Percentiles rank a stretch among this genome's conserved stretches.
Conservation (phyloP, 2,888 invertebrate genomes). For the Cyclophora punctaria region DNA sequence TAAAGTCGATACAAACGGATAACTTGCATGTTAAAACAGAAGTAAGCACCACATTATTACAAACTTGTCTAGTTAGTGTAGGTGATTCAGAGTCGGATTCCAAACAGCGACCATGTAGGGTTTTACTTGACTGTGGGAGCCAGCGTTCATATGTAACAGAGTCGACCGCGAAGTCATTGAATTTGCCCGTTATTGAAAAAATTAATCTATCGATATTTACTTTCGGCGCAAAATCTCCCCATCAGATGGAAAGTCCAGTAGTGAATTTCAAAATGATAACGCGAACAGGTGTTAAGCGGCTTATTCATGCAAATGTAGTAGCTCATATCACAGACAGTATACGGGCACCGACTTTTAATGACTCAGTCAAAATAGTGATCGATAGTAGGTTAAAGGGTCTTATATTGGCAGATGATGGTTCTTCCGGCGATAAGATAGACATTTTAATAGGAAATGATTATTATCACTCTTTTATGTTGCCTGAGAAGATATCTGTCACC, state of each 20-base stretch:
- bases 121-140: not conserved
- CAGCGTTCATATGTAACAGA: not conserved
- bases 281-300: not conserved
- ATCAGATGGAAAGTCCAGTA: not conserved
- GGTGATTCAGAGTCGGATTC: not conserved
- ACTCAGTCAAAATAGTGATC: not conserved
- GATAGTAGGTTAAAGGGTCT: not conserved
- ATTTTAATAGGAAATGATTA: slow-evolving; percentile 18
- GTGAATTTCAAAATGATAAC: not conserved
- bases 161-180: not conserved
- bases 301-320: not conserved
- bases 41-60: no score
- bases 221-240: not conserved
- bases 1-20: no score
- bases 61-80: no score
- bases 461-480: slow-evolving; percentile 13
- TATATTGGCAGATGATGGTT: not conserved
- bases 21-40: no score
- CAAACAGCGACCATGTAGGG: not conserved
- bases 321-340: not conserved
- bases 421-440: slow-evolving; percentile 1
- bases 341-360: not conserved
- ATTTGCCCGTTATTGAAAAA: not conserved
- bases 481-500: slow-evolving; percentile 5
- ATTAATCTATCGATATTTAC: not conserved